Evolutionary conservation across 2,888 invertebrate species (phyloP).

Genomic region (Napeogenes sylphis): DNA sequence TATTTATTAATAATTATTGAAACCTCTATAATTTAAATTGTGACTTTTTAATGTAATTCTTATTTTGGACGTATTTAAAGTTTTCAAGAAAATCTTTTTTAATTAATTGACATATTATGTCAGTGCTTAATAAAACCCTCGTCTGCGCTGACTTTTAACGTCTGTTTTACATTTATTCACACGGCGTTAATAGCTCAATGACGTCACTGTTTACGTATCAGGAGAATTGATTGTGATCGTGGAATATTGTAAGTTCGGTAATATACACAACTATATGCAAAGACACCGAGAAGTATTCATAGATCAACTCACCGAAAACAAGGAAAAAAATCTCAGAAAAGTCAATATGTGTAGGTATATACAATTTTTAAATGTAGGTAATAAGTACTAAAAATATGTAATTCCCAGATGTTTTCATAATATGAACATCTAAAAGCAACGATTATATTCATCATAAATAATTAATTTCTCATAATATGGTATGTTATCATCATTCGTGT

Average conservation of each 20-base stretch:
- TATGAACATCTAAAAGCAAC: no score
- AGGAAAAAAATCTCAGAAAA: constrained; percentile 81
- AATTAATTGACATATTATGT: not conserved
- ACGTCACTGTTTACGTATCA: constrained; percentile 49
- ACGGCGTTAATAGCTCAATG: constrained; percentile 14
- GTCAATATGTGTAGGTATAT: constrained; percentile 71
- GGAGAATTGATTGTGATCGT: constrained; percentile 95
- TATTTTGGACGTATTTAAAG: no score
- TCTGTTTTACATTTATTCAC: constrained; percentile 19
- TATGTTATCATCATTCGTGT: no score
- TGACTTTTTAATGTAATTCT: no score
- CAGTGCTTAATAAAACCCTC: not conserved
- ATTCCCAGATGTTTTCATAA: no score
- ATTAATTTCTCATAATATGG: no score
- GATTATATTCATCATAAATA: no score
- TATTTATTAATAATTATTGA: no score
- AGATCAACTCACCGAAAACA: constrained; percentile 87
- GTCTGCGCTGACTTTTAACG: constrained; percentile 10
- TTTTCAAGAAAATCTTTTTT: no score
- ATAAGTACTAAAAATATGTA: no score
- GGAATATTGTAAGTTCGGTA: constrained; percentile 95
- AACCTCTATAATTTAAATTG: no score
- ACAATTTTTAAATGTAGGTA: not conserved
- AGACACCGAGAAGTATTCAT: constrained; percentile 89
- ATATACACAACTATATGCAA: constrained; percentile 91